Base-by-base conservation (phyloP, 2,888 invertebrate genomes). In the Agrotis ipsilon region DNA sequence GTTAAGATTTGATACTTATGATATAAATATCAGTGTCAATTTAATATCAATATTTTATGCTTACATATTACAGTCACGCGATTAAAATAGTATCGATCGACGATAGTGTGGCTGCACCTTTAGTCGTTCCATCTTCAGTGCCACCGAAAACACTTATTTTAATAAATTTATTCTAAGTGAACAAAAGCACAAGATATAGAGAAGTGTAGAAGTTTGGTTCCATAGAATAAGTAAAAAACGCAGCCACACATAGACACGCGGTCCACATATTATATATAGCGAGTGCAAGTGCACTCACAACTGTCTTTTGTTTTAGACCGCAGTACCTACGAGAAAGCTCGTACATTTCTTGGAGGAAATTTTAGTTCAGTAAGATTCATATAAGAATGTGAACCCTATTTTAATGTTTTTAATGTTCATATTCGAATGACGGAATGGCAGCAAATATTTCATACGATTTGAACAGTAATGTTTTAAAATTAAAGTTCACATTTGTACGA, bases 111-210 rank as follows among this genome's bases (percentile, higher is more conserved):
- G 54, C 58, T 62, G 80, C 82, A 84, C 82, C 82, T 74, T 84
- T 70, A 68, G 9, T 66, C 62, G 57, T 43, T 19, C 58, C 45
- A 68, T 68, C 72, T 64, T 49, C 51, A 75, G 82, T 82, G 84
- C 82, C 75, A 75, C 64, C 68, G 64, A 75, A 75, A 63, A 78
- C 62, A 68, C 46, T 66, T 85, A 85, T 85, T 73, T 24, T 70
- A 65, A 68, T 81, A 48, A 60, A 84, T 84, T 71, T 69, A 84
- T 68, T 76, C 80, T 84, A 86, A 76, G 78, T 82, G 76, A 84
- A 83, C 75, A 73, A 64, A 82, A 76, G 13, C 21, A 55, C 68
- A 68, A 1, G 55, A 55, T 21, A 39, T 39, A 71, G 4, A 49
- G 13, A 11, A 19, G 24, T 24, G n/a, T 21, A 76, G 18, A 57